Conservation (phyloP, 2,888 invertebrate genomes). For the Tenthredo livida region DNA sequence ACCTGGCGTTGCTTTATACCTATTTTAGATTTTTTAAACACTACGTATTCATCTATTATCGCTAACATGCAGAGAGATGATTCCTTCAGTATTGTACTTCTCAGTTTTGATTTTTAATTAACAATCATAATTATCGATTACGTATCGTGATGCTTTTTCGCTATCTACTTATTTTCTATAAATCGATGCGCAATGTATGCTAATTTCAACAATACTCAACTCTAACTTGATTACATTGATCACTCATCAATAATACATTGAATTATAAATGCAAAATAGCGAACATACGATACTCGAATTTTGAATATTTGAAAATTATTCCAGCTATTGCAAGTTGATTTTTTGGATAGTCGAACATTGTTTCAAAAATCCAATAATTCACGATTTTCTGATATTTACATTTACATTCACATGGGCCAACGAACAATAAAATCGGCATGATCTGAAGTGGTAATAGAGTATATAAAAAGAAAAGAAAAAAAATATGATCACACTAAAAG, state of each 20-base stretch:
- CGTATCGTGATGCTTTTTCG: neutral
- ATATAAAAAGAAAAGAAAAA: neutral
- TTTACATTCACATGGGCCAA: neutral
- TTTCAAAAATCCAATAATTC: neutral
- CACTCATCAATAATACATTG: slow-evolving; percentile 1
- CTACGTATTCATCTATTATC: slow-evolving; percentile 28
- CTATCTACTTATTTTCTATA: neutral
- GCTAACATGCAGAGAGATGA: slow-evolving; percentile 27
- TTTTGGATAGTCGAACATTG: neutral
- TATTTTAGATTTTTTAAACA: neutral
- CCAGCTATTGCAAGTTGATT: slow-evolving; percentile 8
- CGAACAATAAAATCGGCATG: slow-evolving; percentile 15
- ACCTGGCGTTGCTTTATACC: neutral
- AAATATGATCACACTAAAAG: slow-evolving; percentile 18
- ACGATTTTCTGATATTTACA: neutral
- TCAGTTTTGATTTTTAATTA: slow-evolving; percentile 52
- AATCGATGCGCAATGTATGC: neutral
- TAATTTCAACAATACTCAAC: slow-evolving; percentile 2
- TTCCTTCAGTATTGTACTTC: slow-evolving; percentile 40
- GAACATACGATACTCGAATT: neutral
- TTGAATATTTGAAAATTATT: neutral
- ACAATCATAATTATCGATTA: slow-evolving; percentile 32
- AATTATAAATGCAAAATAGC: neutral
- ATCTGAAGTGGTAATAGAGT: slow-evolving; percentile 14
- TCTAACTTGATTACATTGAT: neutral